Evolutionary conservation across 2,113 vertebrate species (phyloP), one percentile per base, ranked within the genome.

Genomic region (Ibidorhyncha struthersii): DNA sequence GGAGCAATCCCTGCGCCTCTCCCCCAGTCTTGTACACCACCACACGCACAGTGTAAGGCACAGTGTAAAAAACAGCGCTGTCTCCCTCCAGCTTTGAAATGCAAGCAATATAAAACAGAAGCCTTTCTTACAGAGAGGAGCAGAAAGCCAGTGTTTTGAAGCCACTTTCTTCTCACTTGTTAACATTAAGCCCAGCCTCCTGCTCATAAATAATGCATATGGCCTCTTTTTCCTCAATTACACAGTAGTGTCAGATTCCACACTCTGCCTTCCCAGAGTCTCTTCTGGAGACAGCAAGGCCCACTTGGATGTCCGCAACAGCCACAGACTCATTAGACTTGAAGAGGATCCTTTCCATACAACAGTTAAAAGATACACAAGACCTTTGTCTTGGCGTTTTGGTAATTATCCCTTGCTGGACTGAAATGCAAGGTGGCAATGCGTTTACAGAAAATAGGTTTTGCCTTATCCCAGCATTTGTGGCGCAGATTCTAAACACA

Each of bases 131-230:
- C 41, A 79, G 38, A 50, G 82, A 96, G 87, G 36, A 97, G 94
- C 41, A 50, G 81, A 96, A 96, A 97, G 95, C 36, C 52, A 96
- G 95, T 91, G 95, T 96, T 97, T 92, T 52, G 91, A 97, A 98
- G 96, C 95, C 97, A 90, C 96, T 97, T 97, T 98, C 91, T 95
- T 96, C 97, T 98, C 96, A 93, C 97, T 97, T 82, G 95, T 96
- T 97, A 97, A 96, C 96, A 96, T 93, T 40, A 69, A 94, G 96
- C 97, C 89, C 83, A 91, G 96, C 95, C 73, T 65, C 91, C 94
- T 92, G 89, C 96, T 98, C 95, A 98, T 98, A 97, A 98, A 98
- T 98, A 98, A 98, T 98, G 97, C 97, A 98, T 93, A 81, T 40
- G 43, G 87, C 79, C 81, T 92, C 90, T 94, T 95, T 97, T 95